Evolutionary conservation across 2,888 invertebrate genomes (phyloP), one percentile per base, ranked within the genome.

Genomic region (Drosophila tripunctata): DNA sequence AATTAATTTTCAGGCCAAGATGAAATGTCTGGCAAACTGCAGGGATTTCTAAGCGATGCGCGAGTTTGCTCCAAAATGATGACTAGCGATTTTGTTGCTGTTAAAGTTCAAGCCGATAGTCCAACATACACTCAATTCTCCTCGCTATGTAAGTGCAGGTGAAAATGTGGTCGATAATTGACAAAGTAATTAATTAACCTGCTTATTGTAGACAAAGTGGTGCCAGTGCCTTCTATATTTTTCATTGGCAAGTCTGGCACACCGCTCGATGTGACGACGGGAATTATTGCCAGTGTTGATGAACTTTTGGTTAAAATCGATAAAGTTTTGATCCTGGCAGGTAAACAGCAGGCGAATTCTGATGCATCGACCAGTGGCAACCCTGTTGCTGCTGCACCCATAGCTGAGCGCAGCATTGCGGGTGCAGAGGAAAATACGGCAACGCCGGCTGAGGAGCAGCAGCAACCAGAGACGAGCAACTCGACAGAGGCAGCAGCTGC

Each of bases 231-330:
- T 1, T 96, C 96, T 0, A 91, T 96, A 50, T 98, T 96, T 92
- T 97, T 97, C 88, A 97, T 98, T 89, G 96, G 96, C 0, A 93
- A 94, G 54, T 94, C 94, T 87, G 98, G 98, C 0, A 93, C 93
- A 0, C 96, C 97, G 0, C 86, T 98, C 51, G 96, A 97, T 90
- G 94, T 97, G 51, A 93, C 96, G 10, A 94, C 93, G 3, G 94
- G 94, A 87, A 92, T 91, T 79, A 92, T 94, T 2, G 92, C 93
- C 19, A 90, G 93, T n/a, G 90, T 93, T 1, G 89, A 91, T 36
- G 94, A 94, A 69, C 92, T 97, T 51, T 91, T 93, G 0, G 87
- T 90, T 3, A 94, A 95, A 91, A 94, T 97, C 64, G 93, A 95
- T 67, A 92, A 93, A 66, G 93, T 95, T 0, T 73, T 91, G n/a